Conservation (phyloP, 2,797 vertebrate genomes). For the Hoplostethus atlanticus region DNA sequence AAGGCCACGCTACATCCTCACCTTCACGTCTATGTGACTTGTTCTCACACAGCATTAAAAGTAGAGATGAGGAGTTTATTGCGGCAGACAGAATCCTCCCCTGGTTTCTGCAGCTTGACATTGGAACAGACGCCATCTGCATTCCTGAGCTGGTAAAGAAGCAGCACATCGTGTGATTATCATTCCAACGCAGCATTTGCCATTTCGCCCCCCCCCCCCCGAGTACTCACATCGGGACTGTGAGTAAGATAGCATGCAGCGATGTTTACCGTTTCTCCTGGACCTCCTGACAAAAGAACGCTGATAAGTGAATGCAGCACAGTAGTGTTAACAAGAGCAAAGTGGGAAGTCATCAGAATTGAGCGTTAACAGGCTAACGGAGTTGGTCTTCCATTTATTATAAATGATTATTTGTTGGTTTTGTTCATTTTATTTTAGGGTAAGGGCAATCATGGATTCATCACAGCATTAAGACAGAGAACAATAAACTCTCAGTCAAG, state of each 20-base stretch:
- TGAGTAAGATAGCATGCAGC: conserved; percentile 29
- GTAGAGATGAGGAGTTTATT: neutral
- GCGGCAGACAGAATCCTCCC: conserved; percentile 11
- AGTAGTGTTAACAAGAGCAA: conserved; percentile 8
- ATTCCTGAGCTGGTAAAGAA: conserved; percentile 57
- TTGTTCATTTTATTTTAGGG: neutral
- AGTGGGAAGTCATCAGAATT: conserved; percentile 7
- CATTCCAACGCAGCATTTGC: conserved; percentile 34
- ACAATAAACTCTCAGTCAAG: no score
- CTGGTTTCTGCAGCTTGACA: conserved; percentile 31
- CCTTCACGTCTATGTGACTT: conserved; percentile 46
- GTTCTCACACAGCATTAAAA: conserved; percentile 38
- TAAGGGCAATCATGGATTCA: no score
- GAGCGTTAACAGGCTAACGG: conserved; percentile 15
- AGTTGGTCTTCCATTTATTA: conserved; percentile 20
- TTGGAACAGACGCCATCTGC: conserved; percentile 39
- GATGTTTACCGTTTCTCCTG: conserved; percentile 25
- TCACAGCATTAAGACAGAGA: no score
- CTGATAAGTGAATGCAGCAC: conserved; percentile 21
- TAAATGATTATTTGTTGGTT: conserved; percentile 13
- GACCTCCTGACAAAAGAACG: conserved; percentile 35
- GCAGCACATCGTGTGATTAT: conserved; percentile 50
- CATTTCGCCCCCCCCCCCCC: conserved; percentile 26
- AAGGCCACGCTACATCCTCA: conserved; percentile 42
- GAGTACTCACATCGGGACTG: neutral